Evolutionary conservation across 2,113 vertebrate species (phyloP), one percentile per base, ranked within the genome.

Genomic region (Tiliqua scincoides): DNA sequence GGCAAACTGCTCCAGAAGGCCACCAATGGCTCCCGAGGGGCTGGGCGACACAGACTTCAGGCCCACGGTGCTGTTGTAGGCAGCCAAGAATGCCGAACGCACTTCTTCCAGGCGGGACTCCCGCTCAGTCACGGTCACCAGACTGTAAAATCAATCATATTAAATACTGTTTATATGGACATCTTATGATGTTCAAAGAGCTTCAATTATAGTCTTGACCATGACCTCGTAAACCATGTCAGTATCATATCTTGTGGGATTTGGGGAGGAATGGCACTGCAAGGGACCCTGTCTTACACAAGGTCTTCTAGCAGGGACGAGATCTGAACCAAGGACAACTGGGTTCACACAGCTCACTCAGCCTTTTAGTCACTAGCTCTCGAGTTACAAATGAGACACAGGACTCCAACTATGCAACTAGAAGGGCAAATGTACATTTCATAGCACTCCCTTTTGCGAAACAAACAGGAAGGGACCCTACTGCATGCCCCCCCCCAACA

Each of bases 1-100:
- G 65, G 96, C 99, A 0, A 99, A 98, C 94, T 99, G 98, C 95
- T 99, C 99, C 70, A 99, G 97, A 85, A 99, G 97, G 72, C 98
- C 98, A 0, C 98, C 96, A 52, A 99, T 99, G 84, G 98, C 98
- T 17, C 97, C 98, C 0, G 98, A 98, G 8, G 99, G 97, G 90
- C 98, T 98, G 78, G 97, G 95, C 0, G 96, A 95, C 1, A 96
- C 95, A 0, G 98, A 97, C 91, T 97, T 98, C 68, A 99, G 97
- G 70, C 98, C 98, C 5, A 99, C 98, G 0, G 98, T 99, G 93
- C 97, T 97, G 96, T 98, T 98, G 95, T 99, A 99, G 43, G 98
- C 94, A 0, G 98, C 97, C 93, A 99, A 93, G 93, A 99, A 99
- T 85, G 97, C 90, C 0, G 98, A 98, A 73, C 98, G 97, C 84